phyloP scores from a whole-genome alignment of 2,797 vertebrate species.

The Caiman crocodilus region DNA sequence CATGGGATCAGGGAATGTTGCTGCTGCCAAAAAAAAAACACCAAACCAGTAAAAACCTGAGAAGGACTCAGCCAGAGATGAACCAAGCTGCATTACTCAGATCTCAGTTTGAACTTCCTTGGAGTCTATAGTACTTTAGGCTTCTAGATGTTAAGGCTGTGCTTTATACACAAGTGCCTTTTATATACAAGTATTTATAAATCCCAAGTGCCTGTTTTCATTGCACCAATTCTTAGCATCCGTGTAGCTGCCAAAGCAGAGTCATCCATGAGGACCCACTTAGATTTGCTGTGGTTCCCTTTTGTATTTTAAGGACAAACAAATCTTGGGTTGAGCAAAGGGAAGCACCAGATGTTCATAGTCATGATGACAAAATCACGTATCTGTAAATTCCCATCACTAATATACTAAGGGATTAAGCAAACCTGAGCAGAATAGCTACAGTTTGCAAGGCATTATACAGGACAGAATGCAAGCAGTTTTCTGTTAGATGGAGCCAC shows the following conservation, averaged over 20 bases:
- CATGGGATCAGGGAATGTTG: no score
- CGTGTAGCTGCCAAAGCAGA: background rate
- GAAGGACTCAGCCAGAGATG: no score
- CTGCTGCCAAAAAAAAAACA: no score
- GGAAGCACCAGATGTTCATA: background rate
- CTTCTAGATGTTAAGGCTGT: no score
- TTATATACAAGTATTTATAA: background rate
- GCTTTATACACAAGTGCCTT: background rate
- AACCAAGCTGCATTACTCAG: no score
- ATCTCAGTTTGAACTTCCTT: no score
- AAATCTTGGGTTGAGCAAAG: background rate
- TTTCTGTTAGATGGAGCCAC: background rate
- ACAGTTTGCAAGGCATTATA: fast-evolving
- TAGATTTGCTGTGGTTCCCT: background rate
- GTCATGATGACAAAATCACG: background rate
- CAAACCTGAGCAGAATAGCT: background rate
- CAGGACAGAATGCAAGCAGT: background rate
- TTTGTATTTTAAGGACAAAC: background rate
- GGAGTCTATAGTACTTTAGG: no score
- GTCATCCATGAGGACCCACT: background rate
- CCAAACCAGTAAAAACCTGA: no score
- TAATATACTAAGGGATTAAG: slow-evolving; percentile 1
- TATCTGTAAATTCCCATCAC: background rate
- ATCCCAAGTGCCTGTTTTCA: background rate
- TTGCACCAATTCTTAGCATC: background rate